Conservation (phyloP, 1,140 invertebrate species). For the Nautilus pompilius region DNA sequence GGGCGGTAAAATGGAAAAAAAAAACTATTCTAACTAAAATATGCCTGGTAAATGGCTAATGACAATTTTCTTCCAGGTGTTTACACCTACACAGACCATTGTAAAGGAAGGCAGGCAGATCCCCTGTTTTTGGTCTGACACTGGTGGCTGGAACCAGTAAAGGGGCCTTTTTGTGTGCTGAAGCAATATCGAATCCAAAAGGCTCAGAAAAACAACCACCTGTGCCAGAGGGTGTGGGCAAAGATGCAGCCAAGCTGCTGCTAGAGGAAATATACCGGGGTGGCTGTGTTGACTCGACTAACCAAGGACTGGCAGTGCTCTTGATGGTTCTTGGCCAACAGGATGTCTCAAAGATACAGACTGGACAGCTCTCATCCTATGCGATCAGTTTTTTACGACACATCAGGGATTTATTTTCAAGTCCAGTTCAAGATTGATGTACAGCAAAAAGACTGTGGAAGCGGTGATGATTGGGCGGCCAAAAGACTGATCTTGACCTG, state of each 20-base stretch:
- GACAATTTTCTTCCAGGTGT: too few relatives aligned
- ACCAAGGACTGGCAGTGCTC: conserved; percentile 80
- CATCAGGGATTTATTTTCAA: conserved; percentile 85
- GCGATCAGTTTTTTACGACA: conserved; percentile 86
- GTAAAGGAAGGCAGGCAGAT: too few relatives aligned
- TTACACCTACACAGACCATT: too few relatives aligned
- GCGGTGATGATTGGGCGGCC: conserved; percentile 57
- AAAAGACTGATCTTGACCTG: conserved; percentile 84
- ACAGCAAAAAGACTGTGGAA: conserved; percentile 27
- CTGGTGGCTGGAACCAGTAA: conserved; percentile 89
- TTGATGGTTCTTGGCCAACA: conserved; percentile 93
- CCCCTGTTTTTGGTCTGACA: conserved; percentile 82
- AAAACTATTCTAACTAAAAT: too few relatives aligned
- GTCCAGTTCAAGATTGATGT: conserved; percentile 90
- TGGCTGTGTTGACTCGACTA: conserved; percentile 86
- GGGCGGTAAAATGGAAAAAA: too few relatives aligned
- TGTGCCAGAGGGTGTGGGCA: conserved; percentile 87
- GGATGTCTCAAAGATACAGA: conserved; percentile 87
- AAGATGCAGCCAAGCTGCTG: conserved; percentile 73
- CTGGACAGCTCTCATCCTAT: conserved; percentile 70
- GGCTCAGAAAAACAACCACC: conserved; percentile 55
- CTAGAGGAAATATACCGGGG: conserved; percentile 88
- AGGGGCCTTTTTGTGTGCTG: conserved; percentile 69
- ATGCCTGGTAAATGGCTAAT: too few relatives aligned
- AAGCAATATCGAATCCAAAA: conserved; percentile 58